These are phyloP conservation scores for Deroplatys truncata DNA, from an alignment of 2,888 invertebrate genomes.

Conservation along the genomic window DNA sequence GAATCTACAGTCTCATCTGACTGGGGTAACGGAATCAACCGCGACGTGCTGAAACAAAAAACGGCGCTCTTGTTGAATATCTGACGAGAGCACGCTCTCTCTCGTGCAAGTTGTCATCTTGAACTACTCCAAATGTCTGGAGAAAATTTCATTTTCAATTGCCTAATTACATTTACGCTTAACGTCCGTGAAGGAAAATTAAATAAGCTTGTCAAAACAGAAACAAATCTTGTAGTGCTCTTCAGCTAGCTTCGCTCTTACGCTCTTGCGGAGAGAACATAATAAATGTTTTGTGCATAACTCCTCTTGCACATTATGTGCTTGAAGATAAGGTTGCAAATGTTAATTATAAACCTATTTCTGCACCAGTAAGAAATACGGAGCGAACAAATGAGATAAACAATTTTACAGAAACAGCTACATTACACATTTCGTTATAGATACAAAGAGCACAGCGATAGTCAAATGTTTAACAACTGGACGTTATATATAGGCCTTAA, in stretches of 20 bases:
- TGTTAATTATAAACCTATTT: too few relatives aligned
- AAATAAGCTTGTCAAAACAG: neutral
- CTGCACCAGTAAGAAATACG: too few relatives aligned
- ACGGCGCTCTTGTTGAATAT: neutral
- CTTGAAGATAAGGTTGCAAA: too few relatives aligned
- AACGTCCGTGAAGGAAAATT: neutral
- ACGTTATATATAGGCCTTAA: too few relatives aligned
- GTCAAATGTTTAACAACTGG: too few relatives aligned
- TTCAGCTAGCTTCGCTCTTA: neutral
- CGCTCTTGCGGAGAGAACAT: neutral
- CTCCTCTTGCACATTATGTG: neutral
- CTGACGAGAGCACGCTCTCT: neutral
- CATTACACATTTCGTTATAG: too few relatives aligned
- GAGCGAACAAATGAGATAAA: too few relatives aligned
- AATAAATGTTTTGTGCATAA: neutral
- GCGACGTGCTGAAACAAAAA: neutral
- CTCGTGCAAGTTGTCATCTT: too few relatives aligned
- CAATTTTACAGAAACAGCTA: too few relatives aligned
- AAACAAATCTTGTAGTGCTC: neutral
- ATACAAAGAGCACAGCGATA: too few relatives aligned
- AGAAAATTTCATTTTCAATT: neutral
- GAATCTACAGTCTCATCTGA: neutral
- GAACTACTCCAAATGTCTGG: neutral
- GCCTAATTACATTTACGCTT: neutral
- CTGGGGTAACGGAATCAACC: neutral